These are phyloP conservation scores for Oxycera nigricornis DNA, from an alignment of 2,888 invertebrate species.

Conservation along the genomic window DNA sequence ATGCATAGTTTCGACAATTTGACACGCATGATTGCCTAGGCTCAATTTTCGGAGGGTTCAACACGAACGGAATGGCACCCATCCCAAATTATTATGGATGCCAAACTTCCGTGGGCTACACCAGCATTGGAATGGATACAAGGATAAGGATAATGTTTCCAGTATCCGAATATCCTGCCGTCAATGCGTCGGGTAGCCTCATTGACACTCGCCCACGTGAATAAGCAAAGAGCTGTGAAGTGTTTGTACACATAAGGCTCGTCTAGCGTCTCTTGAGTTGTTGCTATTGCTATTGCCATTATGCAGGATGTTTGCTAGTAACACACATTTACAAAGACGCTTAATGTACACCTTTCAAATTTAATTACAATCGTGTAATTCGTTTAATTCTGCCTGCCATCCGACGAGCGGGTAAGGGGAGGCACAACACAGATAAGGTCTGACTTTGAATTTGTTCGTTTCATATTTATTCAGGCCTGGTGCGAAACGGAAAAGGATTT, in stretches of 20 bases:
- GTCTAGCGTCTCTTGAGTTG: background rate
- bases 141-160: background rate
- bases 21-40: conserved; percentile 31
- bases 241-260: background rate
- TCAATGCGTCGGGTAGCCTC: background rate
- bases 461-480: background rate
- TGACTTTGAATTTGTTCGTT: background rate
- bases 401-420: background rate
- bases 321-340: conserved; percentile 7
- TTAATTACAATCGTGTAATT: conserved; percentile 37
- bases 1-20: conserved; percentile 24
- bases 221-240: background rate
- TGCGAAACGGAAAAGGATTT: too few species aligned
- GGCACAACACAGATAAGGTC: background rate
- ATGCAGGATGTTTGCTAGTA: conserved; percentile 8
- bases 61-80: background rate
- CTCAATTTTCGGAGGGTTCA: background rate
- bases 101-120: background rate
- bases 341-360: conserved; percentile 36
- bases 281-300: background rate
- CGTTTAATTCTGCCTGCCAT: conserved; percentile 20
- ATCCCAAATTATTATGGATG: background rate
- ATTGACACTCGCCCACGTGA: conserved; percentile 20
- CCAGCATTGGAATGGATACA: background rate
- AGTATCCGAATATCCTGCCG: background rate